Conservation (phyloP, 2,797 vertebrate genomes). For the Gephyroberyx darwinii region DNA sequence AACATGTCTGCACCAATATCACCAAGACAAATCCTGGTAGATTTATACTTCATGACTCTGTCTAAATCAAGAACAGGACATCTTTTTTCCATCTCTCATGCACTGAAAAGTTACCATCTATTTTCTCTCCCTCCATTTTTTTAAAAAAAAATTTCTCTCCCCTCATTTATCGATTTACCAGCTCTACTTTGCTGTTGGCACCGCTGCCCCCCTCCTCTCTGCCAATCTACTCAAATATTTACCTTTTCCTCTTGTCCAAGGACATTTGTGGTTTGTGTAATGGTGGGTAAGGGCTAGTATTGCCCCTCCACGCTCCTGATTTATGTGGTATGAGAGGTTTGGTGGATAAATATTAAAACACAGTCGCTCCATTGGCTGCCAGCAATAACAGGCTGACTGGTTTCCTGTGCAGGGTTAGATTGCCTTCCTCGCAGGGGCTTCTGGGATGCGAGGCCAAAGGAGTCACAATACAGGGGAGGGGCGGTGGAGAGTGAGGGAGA, state of each 20-base stretch:
- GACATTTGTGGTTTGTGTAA: slow-evolving; percentile 69
- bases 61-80: slow-evolving; percentile 34
- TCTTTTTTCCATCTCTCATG: slow-evolving; percentile 20
- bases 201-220: slow-evolving; percentile 33
- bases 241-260: slow-evolving; percentile 69
- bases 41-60: slow-evolving; percentile 37
- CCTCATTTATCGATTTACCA: slow-evolving; percentile 44
- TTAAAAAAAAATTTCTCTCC: slow-evolving; percentile 16
- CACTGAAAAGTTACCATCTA: slow-evolving; percentile 14
- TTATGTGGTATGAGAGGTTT: slow-evolving; percentile 74
- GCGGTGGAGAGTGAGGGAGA: background rate
- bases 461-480: slow-evolving; percentile 33
- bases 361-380: slow-evolving; percentile 65
- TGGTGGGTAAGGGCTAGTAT: slow-evolving; percentile 57
- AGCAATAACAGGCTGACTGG: slow-evolving; percentile 78
- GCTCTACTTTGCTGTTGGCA: slow-evolving; percentile 57
- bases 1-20: slow-evolving; percentile 1
- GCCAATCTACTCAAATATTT: slow-evolving; percentile 64
- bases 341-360: slow-evolving; percentile 80
- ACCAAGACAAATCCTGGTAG: slow-evolving; percentile 24
- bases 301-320: slow-evolving; percentile 67
- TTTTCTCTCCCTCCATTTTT: background rate
- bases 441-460: slow-evolving; percentile 42
- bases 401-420: slow-evolving; percentile 75
- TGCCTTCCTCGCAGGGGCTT: slow-evolving; percentile 63